These are phyloP conservation scores for Myrmophylax atrothorax DNA, from an alignment of 2,113 vertebrate genomes.

Conservation along the genomic window DNA sequence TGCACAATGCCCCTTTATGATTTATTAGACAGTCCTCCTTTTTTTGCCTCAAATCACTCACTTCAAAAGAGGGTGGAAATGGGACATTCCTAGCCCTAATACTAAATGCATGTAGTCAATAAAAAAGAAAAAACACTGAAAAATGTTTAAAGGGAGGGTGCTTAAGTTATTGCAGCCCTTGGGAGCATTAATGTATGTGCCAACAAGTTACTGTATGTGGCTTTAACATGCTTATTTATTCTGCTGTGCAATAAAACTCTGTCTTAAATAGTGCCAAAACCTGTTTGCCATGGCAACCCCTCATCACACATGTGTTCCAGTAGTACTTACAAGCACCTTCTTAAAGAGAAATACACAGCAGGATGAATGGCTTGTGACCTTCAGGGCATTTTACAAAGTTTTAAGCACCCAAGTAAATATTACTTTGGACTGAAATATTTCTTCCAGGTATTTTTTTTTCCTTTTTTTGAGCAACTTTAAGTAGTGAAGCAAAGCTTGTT, in stretches of 20 bases:
- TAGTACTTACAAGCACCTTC: slow-evolving; percentile 56
- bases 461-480: not conserved
- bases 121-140: slow-evolving; percentile 56
- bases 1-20: slow-evolving; percentile 46
- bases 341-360: slow-evolving; percentile 44
- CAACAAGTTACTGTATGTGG: slow-evolving; percentile 71
- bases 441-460: not conserved
- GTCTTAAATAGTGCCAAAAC: slow-evolving; percentile 66
- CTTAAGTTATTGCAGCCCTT: slow-evolving; percentile 68
- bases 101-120: slow-evolving; percentile 71
- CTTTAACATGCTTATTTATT: slow-evolving; percentile 70
- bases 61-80: slow-evolving; percentile 63
- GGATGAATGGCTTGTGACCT: slow-evolving; percentile 33
- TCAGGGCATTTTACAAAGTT: slow-evolving; percentile 38
- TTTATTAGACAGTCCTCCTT: slow-evolving; percentile 43
- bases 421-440: slow-evolving; percentile 24
- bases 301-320: slow-evolving; percentile 40
- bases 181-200: slow-evolving; percentile 71
- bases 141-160: slow-evolving; percentile 61
- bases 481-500: not conserved
- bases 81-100: slow-evolving; percentile 64
- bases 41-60: slow-evolving; percentile 47
- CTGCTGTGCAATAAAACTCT: slow-evolving; percentile 63
- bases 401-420: slow-evolving; percentile 50
- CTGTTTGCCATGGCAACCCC: slow-evolving; percentile 63